Evolutionary conservation across 2,888 invertebrate genomes (phyloP), one percentile per base, ranked within the genome.

Genomic region (Elysia crispata): DNA sequence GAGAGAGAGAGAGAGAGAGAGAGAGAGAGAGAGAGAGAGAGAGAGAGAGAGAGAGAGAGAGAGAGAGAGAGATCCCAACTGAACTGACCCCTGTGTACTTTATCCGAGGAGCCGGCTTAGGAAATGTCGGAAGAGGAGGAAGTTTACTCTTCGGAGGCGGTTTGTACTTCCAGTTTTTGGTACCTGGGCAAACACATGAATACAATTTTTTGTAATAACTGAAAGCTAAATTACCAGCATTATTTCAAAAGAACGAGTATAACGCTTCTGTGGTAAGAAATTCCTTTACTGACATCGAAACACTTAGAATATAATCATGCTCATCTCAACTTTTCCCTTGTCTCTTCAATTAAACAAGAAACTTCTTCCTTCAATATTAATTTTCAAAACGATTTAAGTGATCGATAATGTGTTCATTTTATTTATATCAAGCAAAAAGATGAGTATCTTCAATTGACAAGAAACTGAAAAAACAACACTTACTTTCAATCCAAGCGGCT

Each of bases 1-100:
- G 67, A 30, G 67, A 69, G 31, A 30, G 77, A 77, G 67, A 77
- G 69, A 67, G 69, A 77, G 67, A 67, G 25, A 25, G 33, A 31
- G 11, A 31, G 76, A 41, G 5, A 11, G 3, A 11, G 5, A 41
- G 41, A 41, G 5, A 76, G 66, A 66, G 5, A 33, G 13, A 50
- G 23, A 28, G 15, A 50, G 1, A n/a, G 23, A 25, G 18, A 18
- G 20, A 73, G 33, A 50, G 66, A 66, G 5, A 33, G 13, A 50
- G 23, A 28, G 15, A 50, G 1, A n/a, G 23, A 25, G 18, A 18
- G 20, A 73, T 15, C 30, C 15, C 15, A 50, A 1, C 18, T 31
- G 1, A 25, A 70, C 20, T 41, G 70, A 41, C 20, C n/a, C 33
- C 33, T 13, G n/a, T 20, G n/a, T 20, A 41, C 60, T 70, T 77